These are phyloP conservation scores for Sphaeridia pumilis DNA, from an alignment of 2,888 invertebrate genomes.

Conservation along the genomic window DNA sequence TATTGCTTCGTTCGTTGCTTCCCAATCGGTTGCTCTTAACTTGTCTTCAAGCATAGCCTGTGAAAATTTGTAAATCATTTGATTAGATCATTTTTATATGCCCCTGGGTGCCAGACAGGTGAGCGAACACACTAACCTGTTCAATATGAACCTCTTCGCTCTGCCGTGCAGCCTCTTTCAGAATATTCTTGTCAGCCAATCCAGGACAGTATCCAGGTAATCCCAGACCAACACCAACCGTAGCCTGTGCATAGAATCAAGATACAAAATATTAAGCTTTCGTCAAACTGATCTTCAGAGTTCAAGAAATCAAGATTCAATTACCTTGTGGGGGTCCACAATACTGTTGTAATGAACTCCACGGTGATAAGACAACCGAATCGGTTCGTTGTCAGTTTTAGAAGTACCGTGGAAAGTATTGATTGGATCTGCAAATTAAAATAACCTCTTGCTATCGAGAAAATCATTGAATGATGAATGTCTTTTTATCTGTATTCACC, in stretches of 20 bases:
- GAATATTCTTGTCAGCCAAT: slow-evolving; percentile 55
- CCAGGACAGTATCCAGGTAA: slow-evolving; percentile 68
- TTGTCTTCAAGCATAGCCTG: slow-evolving; percentile 84
- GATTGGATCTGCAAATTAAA: slow-evolving; percentile 54
- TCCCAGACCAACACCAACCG: slow-evolving; percentile 71
- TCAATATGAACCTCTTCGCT: slow-evolving; percentile 71
- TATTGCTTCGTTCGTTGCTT: slow-evolving; percentile 79
- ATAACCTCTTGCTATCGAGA: not conserved
- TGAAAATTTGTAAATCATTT: no score
- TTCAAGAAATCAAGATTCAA: slow-evolving; percentile 35
- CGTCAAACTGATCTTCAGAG: not conserved
- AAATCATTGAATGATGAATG: no score
- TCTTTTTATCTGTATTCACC: slow-evolving; percentile 44
- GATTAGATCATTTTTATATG: not conserved
- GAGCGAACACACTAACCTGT: slow-evolving; percentile 45
- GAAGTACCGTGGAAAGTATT: slow-evolving; percentile 67
- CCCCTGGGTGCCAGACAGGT: not conserved
- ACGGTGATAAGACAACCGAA: slow-evolving; percentile 73
- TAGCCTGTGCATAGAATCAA: slow-evolving; percentile 40
- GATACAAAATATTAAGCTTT: no score
- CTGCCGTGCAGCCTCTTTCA: slow-evolving; percentile 60
- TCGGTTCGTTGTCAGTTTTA: slow-evolving; percentile 62
- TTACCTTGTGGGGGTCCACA: slow-evolving; percentile 61
- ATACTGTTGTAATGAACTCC: slow-evolving; percentile 81
- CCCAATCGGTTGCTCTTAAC: slow-evolving; percentile 77